Conservation (phyloP, 1,140 invertebrate genomes). For the Hermetia illucens region DNA sequence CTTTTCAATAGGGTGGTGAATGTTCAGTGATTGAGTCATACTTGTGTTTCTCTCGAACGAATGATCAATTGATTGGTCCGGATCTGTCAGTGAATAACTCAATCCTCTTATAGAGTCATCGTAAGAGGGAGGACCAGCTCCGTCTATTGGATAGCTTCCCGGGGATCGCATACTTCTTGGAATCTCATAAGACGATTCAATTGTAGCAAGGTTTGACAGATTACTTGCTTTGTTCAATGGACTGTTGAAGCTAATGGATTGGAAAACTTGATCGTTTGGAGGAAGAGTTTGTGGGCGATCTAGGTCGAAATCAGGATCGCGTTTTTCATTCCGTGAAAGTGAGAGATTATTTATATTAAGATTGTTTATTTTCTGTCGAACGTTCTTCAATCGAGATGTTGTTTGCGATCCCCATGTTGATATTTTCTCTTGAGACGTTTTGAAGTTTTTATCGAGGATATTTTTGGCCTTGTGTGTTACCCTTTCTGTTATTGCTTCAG, state of each 20-base stretch:
- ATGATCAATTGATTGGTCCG: not conserved
- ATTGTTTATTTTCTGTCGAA: constrained; percentile 14
- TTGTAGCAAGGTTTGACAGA: constrained; percentile 11
- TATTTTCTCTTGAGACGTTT: constrained; percentile 19
- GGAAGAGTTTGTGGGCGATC: constrained; percentile 24
- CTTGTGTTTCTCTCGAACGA: too few species aligned
- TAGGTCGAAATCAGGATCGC: constrained; percentile 5
- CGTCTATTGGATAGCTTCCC: not conserved
- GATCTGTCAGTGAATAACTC: not conserved
- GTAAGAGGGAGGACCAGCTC: constrained; percentile 7
- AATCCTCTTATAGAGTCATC: not conserved
- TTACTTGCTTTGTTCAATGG: constrained; percentile 17
- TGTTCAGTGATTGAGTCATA: too few species aligned
- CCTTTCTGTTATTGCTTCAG: constrained; percentile 25
- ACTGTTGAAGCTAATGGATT: constrained; percentile 23
- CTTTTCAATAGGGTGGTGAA: too few species aligned
- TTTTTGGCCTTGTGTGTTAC: constrained; percentile 20
- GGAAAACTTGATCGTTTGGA: constrained; percentile 22
- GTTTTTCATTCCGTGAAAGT: constrained; percentile 8
- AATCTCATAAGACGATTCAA: constrained; percentile 18
- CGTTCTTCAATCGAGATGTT: constrained; percentile 15
- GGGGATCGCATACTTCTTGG: constrained; percentile 9
- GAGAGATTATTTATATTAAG: constrained; percentile 13
- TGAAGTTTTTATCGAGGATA: constrained; percentile 24
- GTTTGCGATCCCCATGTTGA: constrained; percentile 20